phyloP scores from a whole-genome alignment of 2,797 vertebrate species.

The Aldrovandia affinis region DNA sequence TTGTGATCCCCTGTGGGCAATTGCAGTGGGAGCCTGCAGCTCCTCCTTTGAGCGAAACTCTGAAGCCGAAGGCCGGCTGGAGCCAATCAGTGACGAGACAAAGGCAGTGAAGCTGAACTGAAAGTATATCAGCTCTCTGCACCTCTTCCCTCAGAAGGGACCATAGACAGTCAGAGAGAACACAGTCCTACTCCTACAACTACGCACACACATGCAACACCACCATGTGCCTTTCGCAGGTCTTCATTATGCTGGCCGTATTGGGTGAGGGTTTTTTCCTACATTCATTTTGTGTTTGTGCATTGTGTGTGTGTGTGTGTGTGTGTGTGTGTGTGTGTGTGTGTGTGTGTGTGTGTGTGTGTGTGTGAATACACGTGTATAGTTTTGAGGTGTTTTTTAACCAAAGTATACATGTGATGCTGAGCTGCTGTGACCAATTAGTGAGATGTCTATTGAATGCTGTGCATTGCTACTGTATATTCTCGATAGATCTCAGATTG shows the following conservation, averaged over 20 bases:
- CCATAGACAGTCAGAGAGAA: background rate
- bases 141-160: background rate
- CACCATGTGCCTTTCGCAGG: constrained; percentile 63
- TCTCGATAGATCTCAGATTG: background rate
- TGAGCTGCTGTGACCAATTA: background rate
- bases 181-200: constrained; percentile 1
- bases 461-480: background rate
- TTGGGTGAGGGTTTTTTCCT: constrained; percentile 69
- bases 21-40: background rate
- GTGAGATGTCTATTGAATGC: background rate
- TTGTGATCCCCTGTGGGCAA: background rate
- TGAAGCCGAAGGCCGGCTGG: constrained; percentile 15
- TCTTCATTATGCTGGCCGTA: constrained; percentile 55
- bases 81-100: constrained; percentile 34
- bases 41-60: constrained; percentile 12
- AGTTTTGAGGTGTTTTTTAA: background rate
- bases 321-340: background rate
- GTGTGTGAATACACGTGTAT: background rate
- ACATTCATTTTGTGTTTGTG: background rate
- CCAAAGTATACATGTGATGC: background rate
- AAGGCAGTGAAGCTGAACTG: background rate
- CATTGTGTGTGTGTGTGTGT: background rate
- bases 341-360: background rate
- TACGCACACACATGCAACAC: constrained; percentile 40
- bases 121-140: background rate